Base-by-base conservation (phyloP, 2,113 vertebrate species). In the Leucopsar rothschildi region DNA sequence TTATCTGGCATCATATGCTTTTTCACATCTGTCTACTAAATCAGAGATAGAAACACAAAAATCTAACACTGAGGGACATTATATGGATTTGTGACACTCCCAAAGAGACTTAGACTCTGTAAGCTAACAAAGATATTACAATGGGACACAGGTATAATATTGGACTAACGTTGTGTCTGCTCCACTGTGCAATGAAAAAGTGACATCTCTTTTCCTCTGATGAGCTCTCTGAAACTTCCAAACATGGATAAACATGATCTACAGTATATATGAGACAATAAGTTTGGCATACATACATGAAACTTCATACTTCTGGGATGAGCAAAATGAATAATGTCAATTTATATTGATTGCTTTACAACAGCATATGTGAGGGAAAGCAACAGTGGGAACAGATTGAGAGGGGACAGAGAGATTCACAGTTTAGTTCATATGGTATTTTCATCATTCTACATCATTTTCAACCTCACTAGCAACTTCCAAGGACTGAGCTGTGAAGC, bases 1-100 rank as follows among this genome's bases (percentile, higher is more conserved):
- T 92, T 95, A 35, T 93, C 94, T 84, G 87, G 95, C 95, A 93
- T 92, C 24, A 35, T 59, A 45, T 31, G 37, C 85, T 91, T 94
- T 94, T 97, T 94, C 90, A 97, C 96, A 97, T 95, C 95, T 97
- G 96, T 86, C 88, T 91, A 84, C 92, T 95, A 93, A 95, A 94
- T 96, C 96, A 97, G 71, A 91, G 81, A 91, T 44, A 93, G 75
- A 95, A 92, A 82, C 79, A 83, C 23, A 93, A 78, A 93, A 92
- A 40, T 45, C 19, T 71, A 79, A 82, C 89, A 91, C 86, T 80
- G 71, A 86, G 61, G 84, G 83, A 91, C 78, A 68, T 66, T 66
- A 59, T 39, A 72, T 61, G 72, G 77, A 88, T 95, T 95, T 95
- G 81, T 92, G 92, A 90, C 86, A 90, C 81, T 95, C 96, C 75